Percentiles rank a stretch among this genome's conserved stretches.
phyloP scores from a whole-genome alignment of 2,113 vertebrate genomes.

The Colinus virginianus region DNA sequence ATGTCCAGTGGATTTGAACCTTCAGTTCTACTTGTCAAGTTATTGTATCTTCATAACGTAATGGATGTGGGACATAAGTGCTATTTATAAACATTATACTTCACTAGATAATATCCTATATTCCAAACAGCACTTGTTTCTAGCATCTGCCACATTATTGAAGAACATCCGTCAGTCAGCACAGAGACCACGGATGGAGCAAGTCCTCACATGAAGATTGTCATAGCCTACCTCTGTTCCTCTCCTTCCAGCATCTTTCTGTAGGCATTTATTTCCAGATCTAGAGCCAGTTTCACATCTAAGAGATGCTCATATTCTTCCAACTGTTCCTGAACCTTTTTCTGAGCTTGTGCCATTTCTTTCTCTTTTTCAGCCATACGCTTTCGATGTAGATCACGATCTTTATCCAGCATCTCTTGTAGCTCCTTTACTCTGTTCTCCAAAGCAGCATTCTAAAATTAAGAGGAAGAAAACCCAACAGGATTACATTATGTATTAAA shows the following conservation, averaged over 20 bases:
- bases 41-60: neutral
- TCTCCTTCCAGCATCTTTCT: constrained; percentile 90
- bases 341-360: constrained; percentile 76
- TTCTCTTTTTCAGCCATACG: constrained; percentile 80
- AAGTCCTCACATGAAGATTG: neutral
- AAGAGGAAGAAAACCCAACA: neutral
- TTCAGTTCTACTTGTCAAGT: neutral
- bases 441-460: constrained; percentile 77
- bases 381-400: constrained; percentile 74
- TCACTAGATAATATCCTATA: neutral
- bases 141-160: neutral
- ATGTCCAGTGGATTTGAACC: neutral
- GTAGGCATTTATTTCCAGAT: constrained; percentile 89
- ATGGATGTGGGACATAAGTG: neutral
- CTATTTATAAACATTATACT: neutral
- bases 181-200: neutral
- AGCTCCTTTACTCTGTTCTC: constrained; percentile 77
- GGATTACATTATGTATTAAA: neutral
- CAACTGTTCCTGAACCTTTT: constrained; percentile 79
- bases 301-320: constrained; percentile 86
- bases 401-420: constrained; percentile 77
- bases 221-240: constrained; percentile 81
- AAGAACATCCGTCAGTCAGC: neutral
- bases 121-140: neutral
- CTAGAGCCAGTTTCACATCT: constrained; percentile 87